A percentile compares a stretch with the other conserved stretches of the same genome.
Evolutionary conservation across 2,797 vertebrate genomes (phyloP).

Genomic region (Tokudaia muenninki): DNA sequence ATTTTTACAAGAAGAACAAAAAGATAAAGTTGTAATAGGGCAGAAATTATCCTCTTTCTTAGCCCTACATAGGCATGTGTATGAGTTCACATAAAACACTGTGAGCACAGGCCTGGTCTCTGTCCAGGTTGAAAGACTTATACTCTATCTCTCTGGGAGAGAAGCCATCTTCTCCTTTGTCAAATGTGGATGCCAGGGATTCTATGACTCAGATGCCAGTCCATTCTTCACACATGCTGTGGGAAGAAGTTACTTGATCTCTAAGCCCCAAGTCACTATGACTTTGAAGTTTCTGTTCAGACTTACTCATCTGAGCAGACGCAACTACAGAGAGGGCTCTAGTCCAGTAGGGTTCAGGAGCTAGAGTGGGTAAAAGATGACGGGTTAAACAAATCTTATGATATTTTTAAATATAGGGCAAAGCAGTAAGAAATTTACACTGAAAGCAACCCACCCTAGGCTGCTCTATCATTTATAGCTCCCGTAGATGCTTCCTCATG

Average conservation of each 20-base stretch:
- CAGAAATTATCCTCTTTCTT: conserved; percentile 76
- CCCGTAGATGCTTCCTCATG: not conserved
- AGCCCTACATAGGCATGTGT: not conserved
- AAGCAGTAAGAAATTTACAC: not conserved
- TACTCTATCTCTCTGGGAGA: not conserved
- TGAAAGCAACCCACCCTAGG: not conserved
- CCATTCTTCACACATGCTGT: not conserved
- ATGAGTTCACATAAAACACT: conserved; percentile 49
- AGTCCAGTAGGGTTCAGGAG: not conserved
- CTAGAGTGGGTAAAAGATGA: not conserved
- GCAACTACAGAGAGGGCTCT: not conserved
- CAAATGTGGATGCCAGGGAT: not conserved
- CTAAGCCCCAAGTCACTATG: too few relatives aligned
- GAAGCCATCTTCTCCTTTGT: conserved; percentile 3
- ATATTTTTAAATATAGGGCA: conserved; percentile 5
- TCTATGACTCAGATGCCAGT: not conserved
- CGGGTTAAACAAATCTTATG: not conserved
- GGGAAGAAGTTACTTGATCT: not conserved
- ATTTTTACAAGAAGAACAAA: conserved; percentile 80
- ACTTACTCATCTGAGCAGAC: not conserved
- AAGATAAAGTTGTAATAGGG: conserved; percentile 66
- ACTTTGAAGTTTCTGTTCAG: not conserved
- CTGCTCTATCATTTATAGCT: not conserved
- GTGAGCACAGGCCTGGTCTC: not conserved
- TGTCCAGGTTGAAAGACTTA: not conserved